These are phyloP conservation scores for Scylla paramamosain DNA, from an alignment of 1,140 invertebrate species.

Conservation along the genomic window DNA sequence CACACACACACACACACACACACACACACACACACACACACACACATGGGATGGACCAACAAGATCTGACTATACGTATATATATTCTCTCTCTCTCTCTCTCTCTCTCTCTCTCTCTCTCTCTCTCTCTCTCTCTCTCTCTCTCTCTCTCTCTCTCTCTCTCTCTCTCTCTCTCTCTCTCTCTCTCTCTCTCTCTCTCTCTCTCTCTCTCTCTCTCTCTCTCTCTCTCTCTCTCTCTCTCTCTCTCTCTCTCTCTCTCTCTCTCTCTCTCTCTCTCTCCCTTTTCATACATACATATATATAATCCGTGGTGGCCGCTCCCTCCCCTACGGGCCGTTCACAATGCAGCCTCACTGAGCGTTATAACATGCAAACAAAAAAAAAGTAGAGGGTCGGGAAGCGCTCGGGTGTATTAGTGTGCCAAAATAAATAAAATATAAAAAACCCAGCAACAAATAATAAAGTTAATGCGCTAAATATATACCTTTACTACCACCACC, in stretches of 20 bases:
- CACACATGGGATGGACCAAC: background rate
- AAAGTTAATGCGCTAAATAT: background rate
- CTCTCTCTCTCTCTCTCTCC: background rate
- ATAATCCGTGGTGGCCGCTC: background rate
- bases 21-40: constrained; percentile 38
- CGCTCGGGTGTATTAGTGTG: too few relatives aligned
- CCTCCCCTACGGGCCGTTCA: background rate
- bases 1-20: constrained; percentile 11
- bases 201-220: background rate
- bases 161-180: background rate
- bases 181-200: background rate
- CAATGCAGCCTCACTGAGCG: background rate
- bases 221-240: background rate
- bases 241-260: background rate
- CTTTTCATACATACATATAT: background rate
- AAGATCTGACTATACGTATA: background rate
- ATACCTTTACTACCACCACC: background rate
- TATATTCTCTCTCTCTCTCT: background rate
- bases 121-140: background rate
- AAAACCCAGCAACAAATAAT: background rate
- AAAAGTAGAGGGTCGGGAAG: background rate
- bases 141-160: background rate
- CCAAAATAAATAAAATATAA: background rate
- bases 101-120: background rate
- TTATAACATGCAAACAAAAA: background rate